phyloP scores from a whole-genome alignment of 2,113 vertebrate species.

The Sapayoa aenigma region DNA sequence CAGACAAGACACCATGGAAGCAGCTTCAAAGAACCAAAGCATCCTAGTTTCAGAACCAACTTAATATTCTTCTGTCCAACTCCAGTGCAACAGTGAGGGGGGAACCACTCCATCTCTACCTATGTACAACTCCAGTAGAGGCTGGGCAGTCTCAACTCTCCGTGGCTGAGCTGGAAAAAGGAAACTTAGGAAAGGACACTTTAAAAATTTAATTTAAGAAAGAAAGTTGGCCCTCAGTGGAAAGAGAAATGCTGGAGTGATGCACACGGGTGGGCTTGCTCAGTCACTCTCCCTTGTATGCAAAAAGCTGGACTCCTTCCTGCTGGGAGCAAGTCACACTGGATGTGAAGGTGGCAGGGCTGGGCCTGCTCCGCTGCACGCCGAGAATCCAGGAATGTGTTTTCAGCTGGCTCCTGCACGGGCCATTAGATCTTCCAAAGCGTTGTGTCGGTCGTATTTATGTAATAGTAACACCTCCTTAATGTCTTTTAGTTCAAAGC shows the following conservation, averaged over 20 bases:
- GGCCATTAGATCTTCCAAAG: constrained; percentile 95
- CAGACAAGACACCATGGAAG: constrained; percentile 47
- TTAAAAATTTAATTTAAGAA: constrained; percentile 57
- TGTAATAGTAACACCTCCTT: constrained; percentile 93
- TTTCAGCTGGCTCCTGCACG: constrained; percentile 92
- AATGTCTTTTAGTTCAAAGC: constrained; percentile 93
- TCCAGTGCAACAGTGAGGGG: constrained; percentile 28
- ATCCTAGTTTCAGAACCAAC: constrained; percentile 41
- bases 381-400: background rate
- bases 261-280: background rate
- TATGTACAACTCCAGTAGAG: constrained; percentile 40
- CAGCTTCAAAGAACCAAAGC: constrained; percentile 68
- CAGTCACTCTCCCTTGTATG: background rate
- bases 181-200: constrained; percentile 65
- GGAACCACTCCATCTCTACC: background rate
- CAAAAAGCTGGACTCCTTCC: background rate
- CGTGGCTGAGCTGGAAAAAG: constrained; percentile 45
- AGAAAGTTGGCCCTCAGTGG: constrained; percentile 11
- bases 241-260: constrained; percentile 30
- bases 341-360: background rate
- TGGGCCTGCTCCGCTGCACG: background rate
- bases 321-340: background rate
- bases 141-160: background rate
- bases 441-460: constrained; percentile 92
- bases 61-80: constrained; percentile 10